Evolutionary conservation across 2,888 invertebrate genomes (phyloP), one percentile per base, ranked within the genome.

Genomic region (Elgonia sp.): DNA sequence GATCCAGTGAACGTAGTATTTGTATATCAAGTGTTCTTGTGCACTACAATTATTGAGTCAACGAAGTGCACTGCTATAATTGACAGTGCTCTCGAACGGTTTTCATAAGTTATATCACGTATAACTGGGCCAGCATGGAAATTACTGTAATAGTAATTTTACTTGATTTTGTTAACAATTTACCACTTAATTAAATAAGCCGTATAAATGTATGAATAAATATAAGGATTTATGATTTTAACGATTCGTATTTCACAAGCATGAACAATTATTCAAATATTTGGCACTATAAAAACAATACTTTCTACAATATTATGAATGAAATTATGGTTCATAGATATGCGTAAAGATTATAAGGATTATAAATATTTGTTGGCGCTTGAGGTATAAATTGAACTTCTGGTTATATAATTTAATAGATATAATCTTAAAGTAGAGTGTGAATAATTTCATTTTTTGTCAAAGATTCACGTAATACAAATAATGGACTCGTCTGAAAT

Each of bases 1-100:
- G 72, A 82, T 55, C 70, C 76, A 69, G 86, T 86, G 86, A 86
- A 86, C 57, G 86, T 70, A 21, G 62, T 77, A 77, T 81, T 81
- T 76, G 86, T 82, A 55, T 82, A 83, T 82, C 70, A 82, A 82
- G 55, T 75, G 63, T 65, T 79, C 85, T 40, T n/a, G 50, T 55
- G 57, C 69, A 16, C 76, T 50, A n/a, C 62, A 76, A 60, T 86
- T 73, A 86, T 76, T 81, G 40, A 76, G 63, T 85, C 79, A 55
- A 37, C 50, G 77, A 73, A 50, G 4, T 21, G 20, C 65, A 75
- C n/a, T 9, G 50, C 50, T 10, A 72, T 72, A 77, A 84, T 63
- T 72, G 63, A 79, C 46, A 39, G 65, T 16, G 69, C 29, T 10
- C 62, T 12, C 29, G 29, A 29, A 29, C 16, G 72, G 46, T 79